Evolutionary conservation across 2,888 invertebrate genomes (phyloP).

Genomic region (Pollenia angustigena): DNA sequence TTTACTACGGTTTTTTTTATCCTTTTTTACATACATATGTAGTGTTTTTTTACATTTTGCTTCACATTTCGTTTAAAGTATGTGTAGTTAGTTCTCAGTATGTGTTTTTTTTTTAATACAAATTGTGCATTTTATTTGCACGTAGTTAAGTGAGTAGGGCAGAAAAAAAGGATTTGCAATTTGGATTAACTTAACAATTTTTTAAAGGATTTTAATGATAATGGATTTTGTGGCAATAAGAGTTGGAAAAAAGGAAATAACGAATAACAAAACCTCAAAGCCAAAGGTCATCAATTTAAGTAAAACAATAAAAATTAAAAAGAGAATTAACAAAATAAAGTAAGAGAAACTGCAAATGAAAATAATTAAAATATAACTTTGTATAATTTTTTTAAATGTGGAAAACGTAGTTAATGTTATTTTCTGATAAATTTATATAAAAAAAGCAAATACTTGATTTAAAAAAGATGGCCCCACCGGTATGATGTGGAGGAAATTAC

Average conservation of each 20-base stretch:
- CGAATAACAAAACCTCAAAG: slow-evolving; percentile 49
- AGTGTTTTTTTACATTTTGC: slow-evolving; percentile 52
- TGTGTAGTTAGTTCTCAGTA: neutral
- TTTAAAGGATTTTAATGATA: slow-evolving; percentile 66
- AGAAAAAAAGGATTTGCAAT: slow-evolving; percentile 38
- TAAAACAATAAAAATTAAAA: slow-evolving; percentile 28
- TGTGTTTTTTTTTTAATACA: slow-evolving; percentile 19
- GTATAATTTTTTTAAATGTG: no score
- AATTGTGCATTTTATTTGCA: slow-evolving; percentile 61
- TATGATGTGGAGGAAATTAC: no score
- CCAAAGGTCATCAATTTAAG: slow-evolving; percentile 51
- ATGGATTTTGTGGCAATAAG: slow-evolving; percentile 65
- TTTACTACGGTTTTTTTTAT: slow-evolving; percentile 24
- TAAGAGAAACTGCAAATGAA: no score
- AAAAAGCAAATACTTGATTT: no score
- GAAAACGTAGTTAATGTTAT: no score
- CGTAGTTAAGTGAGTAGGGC: neutral
- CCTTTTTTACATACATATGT: slow-evolving; percentile 50
- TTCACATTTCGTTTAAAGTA: slow-evolving; percentile 10
- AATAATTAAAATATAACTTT: no score
- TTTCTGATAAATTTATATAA: no score
- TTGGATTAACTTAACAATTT: slow-evolving; percentile 70
- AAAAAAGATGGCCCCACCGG: no score
- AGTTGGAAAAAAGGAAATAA: slow-evolving; percentile 13
- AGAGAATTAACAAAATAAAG: neutral